Percentiles rank a stretch among this genome's conserved stretches.
Conservation (phyloP, 30 jellyfish, hydroid and myxozoan species). For the Aurelia sp. region DNA sequence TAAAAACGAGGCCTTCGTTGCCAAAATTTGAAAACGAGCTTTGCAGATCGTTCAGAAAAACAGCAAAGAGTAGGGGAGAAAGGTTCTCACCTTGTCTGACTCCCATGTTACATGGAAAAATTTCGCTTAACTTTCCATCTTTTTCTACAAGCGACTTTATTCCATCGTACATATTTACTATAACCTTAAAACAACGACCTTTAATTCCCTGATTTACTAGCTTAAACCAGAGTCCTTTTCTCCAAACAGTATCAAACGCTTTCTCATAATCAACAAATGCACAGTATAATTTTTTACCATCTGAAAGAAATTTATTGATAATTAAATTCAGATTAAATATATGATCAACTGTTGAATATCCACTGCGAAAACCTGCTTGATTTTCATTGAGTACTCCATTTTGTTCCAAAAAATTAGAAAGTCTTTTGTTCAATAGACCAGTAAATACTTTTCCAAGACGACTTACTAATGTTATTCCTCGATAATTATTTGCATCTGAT, state of each 20-base stretch:
- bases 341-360: no score
- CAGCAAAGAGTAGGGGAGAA: conserved; percentile 14
- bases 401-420: conserved; percentile 4
- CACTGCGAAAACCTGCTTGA: conserved; percentile 33
- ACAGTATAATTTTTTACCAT: conserved; percentile 21
- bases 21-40: not conserved
- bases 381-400: conserved; percentile 16
- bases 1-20: conserved; percentile 4
- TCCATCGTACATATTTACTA: not conserved
- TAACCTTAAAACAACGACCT: not conserved
- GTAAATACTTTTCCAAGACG: conserved; percentile 38
- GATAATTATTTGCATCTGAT: conserved; percentile 8
- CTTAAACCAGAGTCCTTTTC: conserved; percentile 16
- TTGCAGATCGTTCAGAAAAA: conserved; percentile 20
- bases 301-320: conserved; percentile 1
- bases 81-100: conserved; percentile 46
- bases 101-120: conserved; percentile 1
- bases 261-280: conserved; percentile 21
- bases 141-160: conserved; percentile 1
- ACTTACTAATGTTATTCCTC: conserved; percentile 28
- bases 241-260: conserved; percentile 52
- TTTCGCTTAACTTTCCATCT: not conserved
- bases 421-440: conserved; percentile 21
- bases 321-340: not conserved
- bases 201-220: conserved; percentile 16